These are phyloP conservation scores for Poeciliopsis occidentalis DNA, from an alignment of 2,113 vertebrate genomes.

Conservation along the genomic window DNA sequence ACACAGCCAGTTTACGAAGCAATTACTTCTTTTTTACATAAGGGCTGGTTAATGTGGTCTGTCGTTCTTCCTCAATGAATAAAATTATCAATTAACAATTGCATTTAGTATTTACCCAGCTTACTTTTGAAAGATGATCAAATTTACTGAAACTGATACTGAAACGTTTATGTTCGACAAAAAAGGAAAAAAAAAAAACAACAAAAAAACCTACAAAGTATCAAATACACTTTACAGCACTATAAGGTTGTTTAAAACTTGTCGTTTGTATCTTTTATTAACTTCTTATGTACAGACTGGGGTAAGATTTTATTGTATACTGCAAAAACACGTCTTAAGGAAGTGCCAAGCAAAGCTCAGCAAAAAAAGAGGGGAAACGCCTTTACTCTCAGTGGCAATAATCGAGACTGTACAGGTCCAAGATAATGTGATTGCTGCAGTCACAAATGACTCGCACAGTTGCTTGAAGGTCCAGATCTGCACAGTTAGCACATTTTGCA, in stretches of 20 bases:
- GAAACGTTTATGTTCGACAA: not conserved
- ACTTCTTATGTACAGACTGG: not conserved
- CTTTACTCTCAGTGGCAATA: constrained; percentile 58
- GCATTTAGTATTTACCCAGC: not conserved
- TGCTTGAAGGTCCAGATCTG: constrained; percentile 77
- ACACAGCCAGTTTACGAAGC: no score
- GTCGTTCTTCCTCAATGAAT: not conserved
- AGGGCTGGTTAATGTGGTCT: no score
- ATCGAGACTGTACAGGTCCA: constrained; percentile 72
- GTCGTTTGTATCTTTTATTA: not conserved
- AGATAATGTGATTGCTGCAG: constrained; percentile 81
- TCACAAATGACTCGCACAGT: constrained; percentile 76
- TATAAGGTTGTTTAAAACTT: not conserved
- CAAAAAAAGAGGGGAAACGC: constrained; percentile 41
- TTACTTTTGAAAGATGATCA: not conserved
- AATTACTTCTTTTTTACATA: no score
- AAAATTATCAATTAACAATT: not conserved
- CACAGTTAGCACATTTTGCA: constrained; percentile 84
- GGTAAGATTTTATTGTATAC: constrained; percentile 34
- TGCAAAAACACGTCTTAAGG: constrained; percentile 56
- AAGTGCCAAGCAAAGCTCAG: constrained; percentile 46
- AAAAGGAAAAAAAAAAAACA: not conserved
- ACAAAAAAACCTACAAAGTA: not conserved
- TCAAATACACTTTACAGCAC: not conserved
- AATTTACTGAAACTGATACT: not conserved